phyloP scores from a whole-genome alignment of 2,888 invertebrate species.

The Lobophora halterata region DNA sequence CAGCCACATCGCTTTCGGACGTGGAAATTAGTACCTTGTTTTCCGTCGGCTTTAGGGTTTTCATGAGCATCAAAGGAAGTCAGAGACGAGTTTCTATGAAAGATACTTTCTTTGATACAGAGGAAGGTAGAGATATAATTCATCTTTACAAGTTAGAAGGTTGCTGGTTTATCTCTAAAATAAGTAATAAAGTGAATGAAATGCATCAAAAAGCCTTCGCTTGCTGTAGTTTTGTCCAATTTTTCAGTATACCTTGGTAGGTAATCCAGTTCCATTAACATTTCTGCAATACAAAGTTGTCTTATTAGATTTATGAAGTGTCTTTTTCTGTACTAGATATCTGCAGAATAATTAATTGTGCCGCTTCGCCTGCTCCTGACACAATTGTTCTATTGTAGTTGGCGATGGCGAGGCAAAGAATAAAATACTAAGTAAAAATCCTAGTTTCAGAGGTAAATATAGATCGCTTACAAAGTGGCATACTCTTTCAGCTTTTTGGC shows the following conservation, averaged over 20 bases:
- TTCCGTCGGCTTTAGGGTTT: slow-evolving; percentile 7
- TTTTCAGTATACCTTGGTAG: slow-evolving; percentile 1
- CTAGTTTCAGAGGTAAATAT: too few species aligned
- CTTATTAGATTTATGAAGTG: slow-evolving; percentile 26
- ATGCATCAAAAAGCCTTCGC: too few species aligned
- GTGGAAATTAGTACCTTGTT: slow-evolving; percentile 18
- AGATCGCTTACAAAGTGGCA: too few species aligned
- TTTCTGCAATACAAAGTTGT: slow-evolving; percentile 18
- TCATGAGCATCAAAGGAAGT: too few species aligned
- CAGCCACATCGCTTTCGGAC: slow-evolving; percentile 16
- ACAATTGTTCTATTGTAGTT: slow-evolving; percentile 27
- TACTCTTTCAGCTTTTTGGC: too few species aligned
- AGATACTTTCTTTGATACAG: slow-evolving; percentile 1
- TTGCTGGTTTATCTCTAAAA: too few species aligned
- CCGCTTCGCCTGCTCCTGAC: slow-evolving; percentile 27
- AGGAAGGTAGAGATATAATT: too few species aligned
- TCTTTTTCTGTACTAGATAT: slow-evolving; percentile 20
- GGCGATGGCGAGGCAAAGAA: slow-evolving; percentile 15
- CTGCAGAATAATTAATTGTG: slow-evolving; percentile 28
- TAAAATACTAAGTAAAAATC: slow-evolving; percentile 16
- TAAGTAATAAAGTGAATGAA: too few species aligned
- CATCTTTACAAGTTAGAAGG: too few species aligned
- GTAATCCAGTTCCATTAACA: slow-evolving; percentile 6
- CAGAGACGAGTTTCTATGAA: too few species aligned
- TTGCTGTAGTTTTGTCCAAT: slow-evolving; percentile 1